Evolutionary conservation across 2,888 invertebrate genomes (phyloP).

Genomic region (Xanthia togata): DNA sequence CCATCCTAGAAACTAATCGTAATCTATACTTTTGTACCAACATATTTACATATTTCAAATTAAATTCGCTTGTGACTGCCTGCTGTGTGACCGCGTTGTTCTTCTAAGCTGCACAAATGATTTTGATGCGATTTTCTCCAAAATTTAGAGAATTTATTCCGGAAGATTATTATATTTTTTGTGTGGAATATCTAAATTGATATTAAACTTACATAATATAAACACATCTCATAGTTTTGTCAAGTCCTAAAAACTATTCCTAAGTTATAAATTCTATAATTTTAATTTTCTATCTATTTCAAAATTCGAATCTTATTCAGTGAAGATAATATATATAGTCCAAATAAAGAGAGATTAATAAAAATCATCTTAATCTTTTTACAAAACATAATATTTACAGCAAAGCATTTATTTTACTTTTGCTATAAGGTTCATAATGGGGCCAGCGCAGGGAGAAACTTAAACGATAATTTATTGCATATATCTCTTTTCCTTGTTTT

Average conservation of each 20-base stretch:
- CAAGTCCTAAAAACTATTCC: not conserved
- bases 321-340: not conserved
- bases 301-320: not conserved
- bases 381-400: slow-evolving; percentile 20
- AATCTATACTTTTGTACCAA: too few relatives aligned
- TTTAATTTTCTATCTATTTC: too few relatives aligned
- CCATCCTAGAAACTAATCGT: not conserved
- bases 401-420: slow-evolving; percentile 28
- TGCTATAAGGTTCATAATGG: slow-evolving; percentile 31
- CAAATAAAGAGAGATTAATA: not conserved
- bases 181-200: not conserved
- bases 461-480: slow-evolving; percentile 58
- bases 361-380: not conserved
- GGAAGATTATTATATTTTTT: too few relatives aligned
- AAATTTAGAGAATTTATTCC: not conserved
- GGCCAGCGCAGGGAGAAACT: slow-evolving; percentile 27
- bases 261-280: not conserved
- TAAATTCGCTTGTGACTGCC: not conserved
- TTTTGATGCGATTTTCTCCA: not conserved
- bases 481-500: slow-evolving; percentile 60
- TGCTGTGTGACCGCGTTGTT: not conserved
- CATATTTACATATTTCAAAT: not conserved
- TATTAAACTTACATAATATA: not conserved
- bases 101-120: not conserved
- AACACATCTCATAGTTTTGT: too few relatives aligned